Evolutionary conservation across 2,888 invertebrate genomes (phyloP).

Genomic region (Drosophila tanythrix): DNA sequence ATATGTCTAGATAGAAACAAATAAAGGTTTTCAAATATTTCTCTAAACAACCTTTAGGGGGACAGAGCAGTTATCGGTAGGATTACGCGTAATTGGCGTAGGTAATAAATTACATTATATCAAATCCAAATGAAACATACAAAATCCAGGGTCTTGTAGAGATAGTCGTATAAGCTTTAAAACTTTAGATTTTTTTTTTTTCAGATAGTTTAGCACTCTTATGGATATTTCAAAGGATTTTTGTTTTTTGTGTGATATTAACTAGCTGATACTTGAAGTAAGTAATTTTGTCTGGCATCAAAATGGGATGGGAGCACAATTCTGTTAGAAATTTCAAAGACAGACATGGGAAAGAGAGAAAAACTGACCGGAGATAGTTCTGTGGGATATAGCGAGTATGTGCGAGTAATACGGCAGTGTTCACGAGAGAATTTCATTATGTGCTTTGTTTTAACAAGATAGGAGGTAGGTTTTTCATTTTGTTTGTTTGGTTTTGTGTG

Average conservation of each 20-base stretch:
- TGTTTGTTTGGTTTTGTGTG: slow-evolving; percentile 40
- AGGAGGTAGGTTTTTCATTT: slow-evolving; percentile 72
- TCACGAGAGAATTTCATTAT: slow-evolving; percentile 54
- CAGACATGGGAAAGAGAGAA: slow-evolving; percentile 18
- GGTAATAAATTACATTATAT: slow-evolving; percentile 69
- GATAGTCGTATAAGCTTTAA: slow-evolving; percentile 47
- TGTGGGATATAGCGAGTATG: slow-evolving; percentile 49
- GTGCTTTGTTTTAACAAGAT: slow-evolving; percentile 51
- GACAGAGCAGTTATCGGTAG: slow-evolving; percentile 76
- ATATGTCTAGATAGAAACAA: slow-evolving; percentile 5
- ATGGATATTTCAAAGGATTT: slow-evolving; percentile 18
- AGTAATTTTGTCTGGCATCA: slow-evolving; percentile 66
- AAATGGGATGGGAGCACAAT: slow-evolving; percentile 63
- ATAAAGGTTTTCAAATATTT: slow-evolving; percentile 16
- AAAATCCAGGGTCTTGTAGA: slow-evolving; percentile 52
- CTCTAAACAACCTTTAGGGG: slow-evolving; percentile 69
- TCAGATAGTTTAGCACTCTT: slow-evolving; percentile 39
- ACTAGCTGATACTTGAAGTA: slow-evolving; percentile 58
- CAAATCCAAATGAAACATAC: slow-evolving; percentile 62
- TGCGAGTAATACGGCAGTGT: slow-evolving; percentile 74
- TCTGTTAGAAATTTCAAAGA: slow-evolving; percentile 72
- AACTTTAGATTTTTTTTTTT: slow-evolving; percentile 25
- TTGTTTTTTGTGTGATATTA: slow-evolving; percentile 21
- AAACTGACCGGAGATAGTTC: slow-evolving; percentile 11
- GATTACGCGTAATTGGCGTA: slow-evolving; percentile 65